Conservation (phyloP, 1,140 invertebrate genomes). For the Dufourea novaeangliae region DNA sequence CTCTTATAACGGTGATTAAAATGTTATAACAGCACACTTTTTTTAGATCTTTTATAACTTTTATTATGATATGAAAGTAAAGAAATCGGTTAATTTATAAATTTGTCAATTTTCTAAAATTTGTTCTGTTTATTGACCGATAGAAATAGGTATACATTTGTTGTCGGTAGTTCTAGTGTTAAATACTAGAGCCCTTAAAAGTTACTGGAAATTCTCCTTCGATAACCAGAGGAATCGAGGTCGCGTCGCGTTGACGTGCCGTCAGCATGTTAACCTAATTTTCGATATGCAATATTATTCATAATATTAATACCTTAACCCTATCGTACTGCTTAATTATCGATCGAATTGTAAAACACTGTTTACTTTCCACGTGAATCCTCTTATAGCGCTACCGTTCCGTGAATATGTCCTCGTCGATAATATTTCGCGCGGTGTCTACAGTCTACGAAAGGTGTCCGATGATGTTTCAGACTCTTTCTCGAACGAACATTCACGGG, state of each 20-base stretch:
- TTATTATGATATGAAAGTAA: no score
- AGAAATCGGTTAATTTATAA: no score
- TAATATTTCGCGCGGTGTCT: slow-evolving; percentile 10
- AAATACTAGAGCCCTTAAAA: no score
- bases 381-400: slow-evolving; percentile 39
- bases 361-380: slow-evolving; percentile 64
- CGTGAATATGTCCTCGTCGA: slow-evolving; percentile 39
- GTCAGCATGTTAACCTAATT: slow-evolving; percentile 31
- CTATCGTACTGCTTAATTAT: slow-evolving; percentile 37
- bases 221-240: slow-evolving; percentile 8
- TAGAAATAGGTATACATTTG: no score
- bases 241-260: slow-evolving; percentile 31
- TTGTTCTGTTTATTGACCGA: no score
- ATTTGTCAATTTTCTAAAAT: no score
- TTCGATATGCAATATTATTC: slow-evolving; percentile 38
- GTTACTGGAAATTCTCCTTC: slow-evolving; percentile 24
- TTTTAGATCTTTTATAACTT: no score
- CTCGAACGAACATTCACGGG: background rate
- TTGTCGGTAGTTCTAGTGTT: no score
- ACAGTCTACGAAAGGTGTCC: slow-evolving; percentile 47
- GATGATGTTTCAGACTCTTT: background rate
- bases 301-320: slow-evolving; percentile 54
- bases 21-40: no score
- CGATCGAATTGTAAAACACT: slow-evolving; percentile 63
- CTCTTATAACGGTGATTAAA: no score